These are phyloP conservation scores for Artibeus jamaicensis DNA, from an alignment of 2,797 vertebrate genomes.

Conservation along the genomic window DNA sequence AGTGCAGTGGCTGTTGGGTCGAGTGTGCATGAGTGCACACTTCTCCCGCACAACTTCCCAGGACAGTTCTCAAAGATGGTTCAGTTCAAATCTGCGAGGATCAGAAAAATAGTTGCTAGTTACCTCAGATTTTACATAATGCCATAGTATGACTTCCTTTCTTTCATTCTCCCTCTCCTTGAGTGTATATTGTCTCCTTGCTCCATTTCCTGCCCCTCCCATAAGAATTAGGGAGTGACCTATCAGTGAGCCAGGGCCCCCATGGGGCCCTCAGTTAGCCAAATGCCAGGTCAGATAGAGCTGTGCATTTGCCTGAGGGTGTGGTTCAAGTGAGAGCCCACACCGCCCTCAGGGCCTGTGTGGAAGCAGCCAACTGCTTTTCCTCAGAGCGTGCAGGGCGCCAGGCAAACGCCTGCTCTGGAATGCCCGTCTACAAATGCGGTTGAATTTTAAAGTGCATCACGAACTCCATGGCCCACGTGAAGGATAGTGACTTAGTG, in stretches of 20 bases:
- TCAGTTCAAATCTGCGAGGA: not conserved
- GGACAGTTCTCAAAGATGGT: not conserved
- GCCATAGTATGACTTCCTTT: not conserved
- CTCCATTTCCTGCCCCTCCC: accelerated
- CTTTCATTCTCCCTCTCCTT: not conserved
- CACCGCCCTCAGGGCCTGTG: not conserved
- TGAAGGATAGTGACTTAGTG: not conserved
- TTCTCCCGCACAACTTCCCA: not conserved
- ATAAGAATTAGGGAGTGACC: not conserved
- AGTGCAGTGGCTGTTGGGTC: not conserved
- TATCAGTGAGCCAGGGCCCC: not conserved
- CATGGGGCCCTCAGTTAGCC: not conserved
- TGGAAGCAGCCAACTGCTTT: not conserved
- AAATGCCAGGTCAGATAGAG: not conserved
- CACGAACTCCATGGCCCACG: not conserved
- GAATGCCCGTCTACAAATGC: not conserved
- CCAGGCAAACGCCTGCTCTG: not conserved
- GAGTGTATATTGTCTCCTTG: not conserved
- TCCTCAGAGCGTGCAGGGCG: not conserved
- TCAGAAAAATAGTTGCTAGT: not conserved
- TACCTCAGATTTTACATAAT: not conserved
- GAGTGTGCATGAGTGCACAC: not conserved
- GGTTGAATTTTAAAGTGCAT: not conserved
- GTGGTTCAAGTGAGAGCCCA: not conserved
- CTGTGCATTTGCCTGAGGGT: not conserved